Evolutionary conservation across 2,113 vertebrate genomes (phyloP).

Genomic region (Setophaga kirtlandii): DNA sequence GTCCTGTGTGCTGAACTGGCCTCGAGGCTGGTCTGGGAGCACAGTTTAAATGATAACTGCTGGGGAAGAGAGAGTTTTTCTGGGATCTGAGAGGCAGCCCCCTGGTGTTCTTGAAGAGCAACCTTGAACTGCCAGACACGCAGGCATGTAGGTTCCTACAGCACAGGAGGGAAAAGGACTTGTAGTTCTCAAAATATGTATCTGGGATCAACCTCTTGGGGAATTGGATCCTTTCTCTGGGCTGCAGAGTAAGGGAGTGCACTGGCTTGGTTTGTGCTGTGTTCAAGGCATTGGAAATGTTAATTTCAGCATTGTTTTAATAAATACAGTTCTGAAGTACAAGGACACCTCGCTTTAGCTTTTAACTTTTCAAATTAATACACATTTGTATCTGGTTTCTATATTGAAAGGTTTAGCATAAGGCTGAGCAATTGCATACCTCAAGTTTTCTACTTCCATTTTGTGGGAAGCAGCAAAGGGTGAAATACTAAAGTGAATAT

Average conservation of each 20-base stretch:
- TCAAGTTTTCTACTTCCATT: not conserved
- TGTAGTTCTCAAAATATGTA: not conserved
- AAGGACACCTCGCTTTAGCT: not conserved
- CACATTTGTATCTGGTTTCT: not conserved
- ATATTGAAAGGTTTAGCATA: not conserved
- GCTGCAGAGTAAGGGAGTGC: not conserved
- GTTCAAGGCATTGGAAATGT: not conserved
- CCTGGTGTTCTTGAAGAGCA: not conserved
- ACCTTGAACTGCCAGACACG: not conserved
- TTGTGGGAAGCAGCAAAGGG: not conserved
- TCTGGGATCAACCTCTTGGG: not conserved
- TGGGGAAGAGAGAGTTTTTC: not conserved
- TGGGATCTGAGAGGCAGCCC: not conserved
- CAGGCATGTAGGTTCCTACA: fast-evolving
- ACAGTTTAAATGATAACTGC: not conserved
- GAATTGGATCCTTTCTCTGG: not conserved
- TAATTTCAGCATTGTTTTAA: not conserved
- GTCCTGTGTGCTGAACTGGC: not conserved
- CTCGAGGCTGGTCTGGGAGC: not conserved
- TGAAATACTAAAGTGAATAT: not conserved
- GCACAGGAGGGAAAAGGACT: not conserved
- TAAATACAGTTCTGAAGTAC: not conserved
- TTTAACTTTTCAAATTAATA: not conserved
- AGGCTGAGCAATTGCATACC: not conserved
- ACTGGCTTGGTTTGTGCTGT: not conserved